A percentile compares a stretch with the other conserved stretches of the same genome.
Conservation (phyloP, 1,140 invertebrate genomes). For the Drosophila leontia region DNA sequence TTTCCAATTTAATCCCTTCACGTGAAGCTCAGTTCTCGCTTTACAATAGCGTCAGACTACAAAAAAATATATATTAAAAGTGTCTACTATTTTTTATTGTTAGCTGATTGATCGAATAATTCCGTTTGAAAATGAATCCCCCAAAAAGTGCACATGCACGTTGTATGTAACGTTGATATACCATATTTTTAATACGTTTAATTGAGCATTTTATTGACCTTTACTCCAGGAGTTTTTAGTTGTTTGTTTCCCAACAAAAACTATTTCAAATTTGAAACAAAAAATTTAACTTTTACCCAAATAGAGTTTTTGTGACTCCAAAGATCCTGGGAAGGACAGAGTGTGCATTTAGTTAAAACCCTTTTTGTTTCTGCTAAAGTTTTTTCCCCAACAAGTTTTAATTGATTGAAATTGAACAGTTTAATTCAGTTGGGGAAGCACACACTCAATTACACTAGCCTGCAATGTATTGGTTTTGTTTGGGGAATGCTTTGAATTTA, state of each 20-base stretch:
- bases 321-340: constrained; percentile 9
- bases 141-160: not conserved
- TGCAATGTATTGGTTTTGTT: not conserved
- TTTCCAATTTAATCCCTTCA: constrained; percentile 3
- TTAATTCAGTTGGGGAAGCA: constrained; percentile 8
- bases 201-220: constrained; percentile 20
- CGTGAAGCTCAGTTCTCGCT: constrained; percentile 6
- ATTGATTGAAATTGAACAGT: constrained; percentile 12
- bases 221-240: not conserved
- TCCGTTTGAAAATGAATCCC: constrained; percentile 16
- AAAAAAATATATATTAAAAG: constrained; percentile 8
- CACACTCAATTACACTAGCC: constrained; percentile 5
- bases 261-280: not conserved
- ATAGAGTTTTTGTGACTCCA: constrained; percentile 6
- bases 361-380: constrained; percentile 6
- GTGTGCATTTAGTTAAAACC: constrained; percentile 9
- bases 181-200: constrained; percentile 9
- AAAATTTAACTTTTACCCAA: not conserved
- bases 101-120: constrained; percentile 22
- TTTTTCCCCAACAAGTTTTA: constrained; percentile 11
- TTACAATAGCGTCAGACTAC: constrained; percentile 1
- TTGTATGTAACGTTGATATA: not conserved
- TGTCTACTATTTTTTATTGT: not conserved
- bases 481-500: no score
- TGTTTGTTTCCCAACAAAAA: constrained; percentile 1